Conservation (phyloP, 2,113 vertebrate species). For the Pyxicephalus adspersus region DNA sequence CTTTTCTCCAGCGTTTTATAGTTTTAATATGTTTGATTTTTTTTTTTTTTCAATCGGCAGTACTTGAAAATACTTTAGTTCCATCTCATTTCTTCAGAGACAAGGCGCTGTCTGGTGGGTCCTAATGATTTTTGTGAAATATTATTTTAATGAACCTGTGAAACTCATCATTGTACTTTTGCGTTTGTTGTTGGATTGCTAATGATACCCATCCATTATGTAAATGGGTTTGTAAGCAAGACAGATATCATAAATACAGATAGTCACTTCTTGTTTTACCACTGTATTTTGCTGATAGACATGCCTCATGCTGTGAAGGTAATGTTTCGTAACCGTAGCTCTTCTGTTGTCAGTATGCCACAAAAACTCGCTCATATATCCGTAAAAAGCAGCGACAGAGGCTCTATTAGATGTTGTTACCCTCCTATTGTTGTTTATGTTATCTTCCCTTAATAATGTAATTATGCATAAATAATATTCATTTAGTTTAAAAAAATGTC, state of each 20-base stretch:
- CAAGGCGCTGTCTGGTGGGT: constrained; percentile 81
- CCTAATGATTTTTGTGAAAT: constrained; percentile 86
- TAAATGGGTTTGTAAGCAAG: constrained; percentile 90
- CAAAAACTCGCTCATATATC: constrained; percentile 60
- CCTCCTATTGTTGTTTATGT: constrained; percentile 10
- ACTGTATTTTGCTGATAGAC: constrained; percentile 78
- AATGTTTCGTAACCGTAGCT: constrained; percentile 84
- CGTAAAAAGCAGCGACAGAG: not conserved
- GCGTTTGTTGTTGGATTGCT: constrained; percentile 83
- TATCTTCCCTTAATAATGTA: constrained; percentile 30
- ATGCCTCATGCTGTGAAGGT: constrained; percentile 74
- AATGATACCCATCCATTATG: constrained; percentile 93
- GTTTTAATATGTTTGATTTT: constrained; percentile 75
- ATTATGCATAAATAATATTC: constrained; percentile 45
- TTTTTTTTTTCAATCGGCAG: constrained; percentile 69
- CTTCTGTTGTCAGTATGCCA: constrained; percentile 69
- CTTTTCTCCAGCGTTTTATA: constrained; percentile 65
- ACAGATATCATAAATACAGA: constrained; percentile 87
- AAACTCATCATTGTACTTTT: constrained; percentile 87
- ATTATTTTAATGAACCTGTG: constrained; percentile 89
- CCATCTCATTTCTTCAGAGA: constrained; percentile 86
- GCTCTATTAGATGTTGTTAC: constrained; percentile 6
- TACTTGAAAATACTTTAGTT: constrained; percentile 80
- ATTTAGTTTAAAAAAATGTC: constrained; percentile 51
- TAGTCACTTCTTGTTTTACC: constrained; percentile 74